Base-by-base conservation (phyloP, 2,797 vertebrate species). In the Hoplostethus atlanticus region DNA sequence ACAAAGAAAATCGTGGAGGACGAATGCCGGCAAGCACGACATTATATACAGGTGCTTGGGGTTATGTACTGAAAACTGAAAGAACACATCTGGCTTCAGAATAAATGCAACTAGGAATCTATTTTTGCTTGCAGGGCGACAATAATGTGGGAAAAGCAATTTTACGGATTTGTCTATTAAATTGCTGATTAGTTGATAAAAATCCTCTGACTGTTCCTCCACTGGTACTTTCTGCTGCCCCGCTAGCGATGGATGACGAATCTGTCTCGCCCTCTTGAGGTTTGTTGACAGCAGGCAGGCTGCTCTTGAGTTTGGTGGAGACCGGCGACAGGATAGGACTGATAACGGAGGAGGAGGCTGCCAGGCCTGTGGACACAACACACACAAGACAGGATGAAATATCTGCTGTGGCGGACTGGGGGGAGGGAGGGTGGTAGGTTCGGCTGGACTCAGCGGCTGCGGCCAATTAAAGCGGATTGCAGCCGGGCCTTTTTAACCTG, bases 341-440 rank as follows among this genome's bases (percentile, higher is more conserved):
- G 54, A 98, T 95, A 2, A 96, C 95, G 0, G 96, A 96, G 59
- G 97, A 96, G 13, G 97, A 96, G 34, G 96, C 96, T 0, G 97
- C 95, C 88, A 99, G 92, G 47, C 98, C 98, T 99, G 90, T 0
- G 3, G 60, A 79, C 67, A 77, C 13, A 81, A 73, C 34, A 78
- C 0, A n/a, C n/a, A n/a, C n/a, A n/a, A n/a, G n/a, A n/a, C n/a
- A n/a, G n/a, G n/a, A n/a, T n/a, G n/a, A n/a, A n/a, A n/a, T n/a
- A n/a, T n/a, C n/a, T n/a, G n/a, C n/a, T n/a, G n/a, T n/a, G n/a
- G n/a, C n/a, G n/a, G n/a, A n/a, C n/a, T n/a, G n/a, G n/a, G n/a
- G n/a, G n/a, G n/a, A n/a, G n/a, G n/a, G n/a, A n/a, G n/a, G n/a
- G n/a, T n/a, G n/a, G n/a, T n/a, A n/a, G n/a, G n/a, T n/a, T n/a